These are phyloP conservation scores for Apomyelois bistriatella DNA, from an alignment of 2,888 invertebrate genomes.

Conservation along the genomic window DNA sequence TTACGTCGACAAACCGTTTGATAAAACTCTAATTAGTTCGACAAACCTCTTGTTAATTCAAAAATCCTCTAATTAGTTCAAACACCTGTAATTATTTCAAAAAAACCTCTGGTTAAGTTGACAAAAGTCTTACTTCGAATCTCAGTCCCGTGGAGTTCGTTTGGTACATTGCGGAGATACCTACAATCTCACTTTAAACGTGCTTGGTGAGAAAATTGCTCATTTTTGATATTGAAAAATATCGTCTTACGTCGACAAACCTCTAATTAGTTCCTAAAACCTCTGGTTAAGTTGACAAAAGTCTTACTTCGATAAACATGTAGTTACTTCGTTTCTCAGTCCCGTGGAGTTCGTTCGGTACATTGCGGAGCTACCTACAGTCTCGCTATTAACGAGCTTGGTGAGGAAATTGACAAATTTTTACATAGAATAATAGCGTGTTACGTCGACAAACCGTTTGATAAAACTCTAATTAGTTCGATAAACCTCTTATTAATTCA, in stretches of 20 bases:
- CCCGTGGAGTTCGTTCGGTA: conserved; percentile 89
- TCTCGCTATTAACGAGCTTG: conserved; percentile 89
- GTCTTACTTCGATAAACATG: too few species aligned
- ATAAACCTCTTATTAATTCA: too few species aligned
- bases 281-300: too few species aligned
- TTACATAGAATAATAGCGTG: not conserved
- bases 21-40: too few species aligned
- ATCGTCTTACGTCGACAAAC: not conserved
- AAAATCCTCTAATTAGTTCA: too few species aligned
- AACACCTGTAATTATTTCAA: too few species aligned
- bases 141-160: conserved; percentile 90
- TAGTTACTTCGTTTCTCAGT: conserved; percentile 92
- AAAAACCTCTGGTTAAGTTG: too few species aligned
- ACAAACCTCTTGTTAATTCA: too few species aligned
- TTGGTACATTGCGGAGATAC: conserved; percentile 91
- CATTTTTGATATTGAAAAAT: not conserved
- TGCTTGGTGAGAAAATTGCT: conserved; percentile 75
- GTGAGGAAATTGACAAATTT: conserved; percentile 40
- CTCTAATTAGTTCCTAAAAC: too few species aligned
- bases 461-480: too few species aligned
- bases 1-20: not conserved
- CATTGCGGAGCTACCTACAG: conserved; percentile 93
- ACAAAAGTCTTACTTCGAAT: too few species aligned
- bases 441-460: not conserved
- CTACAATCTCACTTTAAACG: conserved; percentile 91